These are phyloP conservation scores for Lasioglossum albipes DNA, from an alignment of 1,140 invertebrate species.

Conservation along the genomic window DNA sequence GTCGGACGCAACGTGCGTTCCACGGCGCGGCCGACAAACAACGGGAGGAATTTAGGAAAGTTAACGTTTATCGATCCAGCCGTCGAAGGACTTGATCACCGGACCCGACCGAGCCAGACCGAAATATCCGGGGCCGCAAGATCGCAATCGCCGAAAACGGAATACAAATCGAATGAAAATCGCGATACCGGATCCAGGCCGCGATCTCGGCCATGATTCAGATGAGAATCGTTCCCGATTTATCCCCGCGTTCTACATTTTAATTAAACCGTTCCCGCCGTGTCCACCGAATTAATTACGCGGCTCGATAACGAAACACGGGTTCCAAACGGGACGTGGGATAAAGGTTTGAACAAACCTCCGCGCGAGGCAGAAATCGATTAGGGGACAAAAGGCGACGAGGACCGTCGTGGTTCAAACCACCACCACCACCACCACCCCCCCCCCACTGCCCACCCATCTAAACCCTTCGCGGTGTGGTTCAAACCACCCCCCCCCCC, in stretches of 20 bases:
- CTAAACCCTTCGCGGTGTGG: conserved; percentile 18
- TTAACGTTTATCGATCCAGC: no score
- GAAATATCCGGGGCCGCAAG: not conserved
- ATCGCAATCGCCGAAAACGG: not conserved
- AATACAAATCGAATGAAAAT: not conserved
- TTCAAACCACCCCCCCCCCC: not conserved
- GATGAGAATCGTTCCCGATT: conserved; percentile 2
- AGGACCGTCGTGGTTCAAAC: not conserved
- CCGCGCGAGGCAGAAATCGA: conserved; percentile 7
- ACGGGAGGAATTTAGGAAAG: no score
- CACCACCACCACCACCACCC: no score
- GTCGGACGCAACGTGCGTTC: no score
- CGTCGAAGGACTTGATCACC: no score
- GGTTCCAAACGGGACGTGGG: no score
- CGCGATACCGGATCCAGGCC: not conserved
- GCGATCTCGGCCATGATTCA: not conserved
- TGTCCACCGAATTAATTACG: conserved; percentile 17
- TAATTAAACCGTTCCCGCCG: conserved; percentile 25
- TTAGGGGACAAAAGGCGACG: conserved; percentile 16
- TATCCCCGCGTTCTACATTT: not conserved
- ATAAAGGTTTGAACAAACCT: conserved; percentile 23
- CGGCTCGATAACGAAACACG: conserved; percentile 15
- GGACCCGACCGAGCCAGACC: no score
- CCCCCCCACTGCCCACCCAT: not conserved
- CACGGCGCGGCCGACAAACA: no score